Conservation (phyloP, 2,888 invertebrate genomes). For the Volucella zonaria region DNA sequence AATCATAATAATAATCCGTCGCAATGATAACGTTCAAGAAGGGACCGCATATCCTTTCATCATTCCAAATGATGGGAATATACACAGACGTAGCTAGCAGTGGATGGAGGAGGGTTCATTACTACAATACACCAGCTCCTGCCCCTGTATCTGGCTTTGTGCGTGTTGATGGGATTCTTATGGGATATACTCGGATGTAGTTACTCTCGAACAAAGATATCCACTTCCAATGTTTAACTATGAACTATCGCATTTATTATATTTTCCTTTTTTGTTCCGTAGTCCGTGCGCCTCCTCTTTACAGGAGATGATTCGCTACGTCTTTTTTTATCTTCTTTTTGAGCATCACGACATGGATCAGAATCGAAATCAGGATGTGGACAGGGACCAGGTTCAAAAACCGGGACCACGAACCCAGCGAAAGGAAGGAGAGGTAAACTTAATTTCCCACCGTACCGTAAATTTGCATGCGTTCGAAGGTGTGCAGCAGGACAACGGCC, state of each 20-base stretch:
- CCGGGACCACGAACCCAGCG: conserved; percentile 15
- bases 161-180: no score
- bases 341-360: conserved; percentile 21
- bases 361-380: conserved; percentile 9
- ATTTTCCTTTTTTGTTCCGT: no score
- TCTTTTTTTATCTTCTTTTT: conserved; percentile 17
- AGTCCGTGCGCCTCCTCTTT: no score
- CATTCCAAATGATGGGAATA: conserved; percentile 51
- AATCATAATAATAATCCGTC: conserved; percentile 65
- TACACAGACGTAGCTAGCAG: conserved; percentile 9
- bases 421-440: conserved; percentile 19
- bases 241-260: not conserved
- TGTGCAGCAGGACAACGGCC: conserved; percentile 22
- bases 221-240: no score
- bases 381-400: not conserved
- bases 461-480: conserved; percentile 8
- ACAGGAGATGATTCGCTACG: not conserved
- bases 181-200: no score
- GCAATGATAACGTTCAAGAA: conserved; percentile 35
- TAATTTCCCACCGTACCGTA: conserved; percentile 47
- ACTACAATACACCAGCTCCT: no score
- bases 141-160: no score
- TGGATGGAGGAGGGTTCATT: no score
- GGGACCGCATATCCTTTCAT: conserved; percentile 42
- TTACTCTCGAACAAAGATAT: no score